Evolutionary conservation across 2,888 invertebrate genomes (phyloP), one percentile per base, ranked within the genome.

Genomic region (Dasysyrphus albostriatus): DNA sequence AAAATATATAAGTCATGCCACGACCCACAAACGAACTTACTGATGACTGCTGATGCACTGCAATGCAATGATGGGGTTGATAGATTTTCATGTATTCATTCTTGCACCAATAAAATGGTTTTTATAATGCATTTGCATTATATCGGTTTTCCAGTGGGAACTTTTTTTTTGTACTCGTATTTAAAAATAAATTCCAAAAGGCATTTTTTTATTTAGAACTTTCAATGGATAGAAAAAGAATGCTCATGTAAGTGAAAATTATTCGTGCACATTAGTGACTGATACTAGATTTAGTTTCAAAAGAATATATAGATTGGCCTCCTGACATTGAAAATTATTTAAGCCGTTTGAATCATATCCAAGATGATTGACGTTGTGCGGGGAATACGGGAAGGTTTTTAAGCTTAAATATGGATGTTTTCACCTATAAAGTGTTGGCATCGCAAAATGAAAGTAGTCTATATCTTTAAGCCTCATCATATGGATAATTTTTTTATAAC

Each of bases 231-330:
- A 34, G 69, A 47, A 37, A 61, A 69, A 12, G 67, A 79, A 74
- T 83, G 79, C 79, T 83, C 79, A 79, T 83, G 79, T 83, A 75
- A 79, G 69, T 73, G 76, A 63, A 74, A 77, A 77, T 74, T 78
- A 81, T 82, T 85, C 85, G 85, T 85, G 70, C 85, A 73, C 74
- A 82, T 81, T 85, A 81, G 85, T 78, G 85, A 82, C 85, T 85
- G 85, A 70, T 77, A 85, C 85, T 70, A 74, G 77, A 82, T 81
- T 77, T 67, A 32, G 37, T 49, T 76, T 44, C 49, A 29, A 59
- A 58, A n/a, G n/a, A 44, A 63, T 65, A 24, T 75, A 42, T 65
- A 49, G 56, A 67, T 82, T 77, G 59, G 37, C 67, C 67, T 37
- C 39, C 72, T 73, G 83, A 83, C 73, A 77, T 83, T 83, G 83